A percentile compares a stretch with the other conserved stretches of the same genome.
phyloP scores from a whole-genome alignment of 2,888 invertebrate genomes.

The Drosophila melanosoma region DNA sequence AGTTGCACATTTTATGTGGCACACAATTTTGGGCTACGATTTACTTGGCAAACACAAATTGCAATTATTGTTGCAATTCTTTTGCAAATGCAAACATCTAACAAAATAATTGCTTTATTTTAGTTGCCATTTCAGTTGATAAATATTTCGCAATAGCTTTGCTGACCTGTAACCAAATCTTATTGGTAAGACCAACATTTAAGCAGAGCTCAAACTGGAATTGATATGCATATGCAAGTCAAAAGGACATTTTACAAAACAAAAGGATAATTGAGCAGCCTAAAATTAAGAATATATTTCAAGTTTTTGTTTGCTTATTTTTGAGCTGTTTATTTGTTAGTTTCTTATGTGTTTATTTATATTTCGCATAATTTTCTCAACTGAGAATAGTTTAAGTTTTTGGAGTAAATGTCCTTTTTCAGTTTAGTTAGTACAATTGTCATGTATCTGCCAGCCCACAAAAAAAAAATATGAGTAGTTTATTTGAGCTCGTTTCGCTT shows the following conservation, averaged over 20 bases:
- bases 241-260: no score
- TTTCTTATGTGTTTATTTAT: neutral
- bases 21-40: conserved; percentile 47
- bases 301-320: neutral
- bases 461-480: neutral
- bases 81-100: conserved; percentile 50
- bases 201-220: neutral
- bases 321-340: no score
- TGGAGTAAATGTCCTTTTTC: neutral
- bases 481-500: neutral
- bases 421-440: neutral
- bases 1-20: conserved; percentile 44
- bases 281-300: no score
- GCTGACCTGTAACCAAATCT: conserved; percentile 41
- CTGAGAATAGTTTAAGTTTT: neutral
- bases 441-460: neutral
- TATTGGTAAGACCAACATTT: conserved; percentile 60
- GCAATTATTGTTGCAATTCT: conserved; percentile 68
- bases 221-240: neutral
- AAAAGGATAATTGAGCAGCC: no score
- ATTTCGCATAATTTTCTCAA: neutral
- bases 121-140: conserved; percentile 24
- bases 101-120: conserved; percentile 62
- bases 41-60: conserved; percentile 57
- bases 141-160: conserved; percentile 48